Conservation (phyloP, 1,140 invertebrate species). For the Aphaenogaster floridana region DNA sequence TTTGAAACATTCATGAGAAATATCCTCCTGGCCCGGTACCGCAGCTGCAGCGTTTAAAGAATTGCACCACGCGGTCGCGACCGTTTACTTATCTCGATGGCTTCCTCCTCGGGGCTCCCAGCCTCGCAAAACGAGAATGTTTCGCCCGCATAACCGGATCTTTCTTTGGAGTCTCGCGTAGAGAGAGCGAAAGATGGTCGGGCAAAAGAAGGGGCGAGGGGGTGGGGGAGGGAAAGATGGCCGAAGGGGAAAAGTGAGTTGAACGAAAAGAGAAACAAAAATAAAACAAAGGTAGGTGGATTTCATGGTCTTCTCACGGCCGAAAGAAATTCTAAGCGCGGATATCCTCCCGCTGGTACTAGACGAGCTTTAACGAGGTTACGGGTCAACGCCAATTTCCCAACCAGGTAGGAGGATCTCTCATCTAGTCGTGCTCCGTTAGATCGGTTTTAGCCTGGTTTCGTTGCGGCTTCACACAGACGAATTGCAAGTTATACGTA, state of each 20-base stretch:
- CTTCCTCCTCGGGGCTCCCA: constrained; percentile 73
- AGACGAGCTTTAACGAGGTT: constrained; percentile 71
- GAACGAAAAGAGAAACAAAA: constrained; percentile 62
- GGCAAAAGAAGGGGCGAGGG: neutral
- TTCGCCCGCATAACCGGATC: constrained; percentile 80
- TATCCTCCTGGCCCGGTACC: constrained; percentile 79
- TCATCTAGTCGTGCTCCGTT: constrained; percentile 38
- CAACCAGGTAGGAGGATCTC: constrained; percentile 58
- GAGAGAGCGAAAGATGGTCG: neutral
- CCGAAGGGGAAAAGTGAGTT: constrained; percentile 34
- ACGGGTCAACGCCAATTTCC: constrained; percentile 73
- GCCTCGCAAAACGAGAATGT: constrained; percentile 72
- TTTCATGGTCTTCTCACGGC: constrained; percentile 73
- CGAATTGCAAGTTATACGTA: constrained; percentile 43
- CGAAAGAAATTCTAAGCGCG: constrained; percentile 70
- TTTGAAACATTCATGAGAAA: constrained; percentile 86
- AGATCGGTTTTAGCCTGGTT: constrained; percentile 4
- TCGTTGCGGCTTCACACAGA: constrained; percentile 30
- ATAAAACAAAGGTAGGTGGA: constrained; percentile 66
- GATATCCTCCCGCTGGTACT: constrained; percentile 35
- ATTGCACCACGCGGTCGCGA: constrained; percentile 80
- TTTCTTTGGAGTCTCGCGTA: constrained; percentile 63
- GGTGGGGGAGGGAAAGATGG: neutral
- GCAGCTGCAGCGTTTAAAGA: constrained; percentile 82
- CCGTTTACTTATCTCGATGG: constrained; percentile 82